phyloP scores from a whole-genome alignment of 2,797 vertebrate genomes.

The Rhabdophis nuchalis region DNA sequence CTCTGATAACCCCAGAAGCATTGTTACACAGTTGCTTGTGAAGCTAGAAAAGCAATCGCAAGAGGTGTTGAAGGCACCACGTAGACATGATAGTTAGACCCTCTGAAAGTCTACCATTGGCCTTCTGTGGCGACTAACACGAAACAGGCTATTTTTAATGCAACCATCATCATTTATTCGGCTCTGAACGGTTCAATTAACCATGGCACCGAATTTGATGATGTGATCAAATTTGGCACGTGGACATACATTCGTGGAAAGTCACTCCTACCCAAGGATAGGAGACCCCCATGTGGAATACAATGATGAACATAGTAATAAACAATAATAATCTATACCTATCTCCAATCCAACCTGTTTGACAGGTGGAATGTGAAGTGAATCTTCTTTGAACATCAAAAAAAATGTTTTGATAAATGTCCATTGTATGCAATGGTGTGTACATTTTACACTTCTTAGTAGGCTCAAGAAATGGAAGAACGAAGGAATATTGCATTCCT shows the following conservation, averaged over 20 bases:
- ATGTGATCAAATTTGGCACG: not conserved
- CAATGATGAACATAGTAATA: constrained; percentile 26
- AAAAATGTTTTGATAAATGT: not conserved
- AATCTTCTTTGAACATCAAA: constrained; percentile 45
- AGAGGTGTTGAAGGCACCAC: not conserved
- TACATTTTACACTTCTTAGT: constrained; percentile 29
- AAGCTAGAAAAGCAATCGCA: constrained; percentile 1
- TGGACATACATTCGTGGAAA: not conserved
- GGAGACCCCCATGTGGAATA: constrained; percentile 38
- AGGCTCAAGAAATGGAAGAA: constrained; percentile 41
- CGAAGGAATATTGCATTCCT: constrained; percentile 39
- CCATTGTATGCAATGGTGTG: not conserved
- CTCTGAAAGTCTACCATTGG: constrained; percentile 10
- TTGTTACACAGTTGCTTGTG: constrained; percentile 1
- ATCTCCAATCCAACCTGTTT: constrained; percentile 46
- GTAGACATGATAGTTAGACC: constrained; percentile 2
- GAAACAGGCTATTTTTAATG: not conserved
- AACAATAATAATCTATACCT: constrained; percentile 3
- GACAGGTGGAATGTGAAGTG: constrained; percentile 50
- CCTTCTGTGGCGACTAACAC: constrained; percentile 32
- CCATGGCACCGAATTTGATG: constrained; percentile 28
- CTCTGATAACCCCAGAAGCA: constrained; percentile 47
- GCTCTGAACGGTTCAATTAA: not conserved
- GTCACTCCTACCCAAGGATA: not conserved
- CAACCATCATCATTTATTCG: not conserved